Conservation (phyloP, 2,113 vertebrate species). For the Penelope pileata region DNA sequence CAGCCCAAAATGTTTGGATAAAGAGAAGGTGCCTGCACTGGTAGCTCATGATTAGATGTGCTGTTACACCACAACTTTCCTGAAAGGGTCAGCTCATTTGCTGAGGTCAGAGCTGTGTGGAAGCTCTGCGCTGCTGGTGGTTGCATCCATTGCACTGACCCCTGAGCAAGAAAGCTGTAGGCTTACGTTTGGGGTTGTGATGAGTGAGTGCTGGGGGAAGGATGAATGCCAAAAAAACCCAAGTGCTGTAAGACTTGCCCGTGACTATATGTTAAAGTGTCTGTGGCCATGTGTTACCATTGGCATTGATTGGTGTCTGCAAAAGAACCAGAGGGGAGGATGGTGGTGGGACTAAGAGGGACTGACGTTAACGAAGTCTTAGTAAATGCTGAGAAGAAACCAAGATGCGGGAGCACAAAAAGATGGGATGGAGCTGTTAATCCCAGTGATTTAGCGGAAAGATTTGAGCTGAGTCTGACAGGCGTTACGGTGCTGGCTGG, state of each 20-base stretch:
- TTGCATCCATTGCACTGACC: background rate
- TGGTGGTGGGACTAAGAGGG: fast-evolving
- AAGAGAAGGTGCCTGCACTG: background rate
- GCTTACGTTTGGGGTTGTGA: background rate
- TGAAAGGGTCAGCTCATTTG: background rate
- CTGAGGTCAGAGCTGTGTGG: background rate
- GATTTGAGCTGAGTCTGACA: background rate
- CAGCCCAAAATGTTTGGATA: background rate
- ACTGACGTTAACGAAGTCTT: background rate
- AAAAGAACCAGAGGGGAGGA: background rate
- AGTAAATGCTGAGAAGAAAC: background rate
- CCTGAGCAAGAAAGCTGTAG: background rate
- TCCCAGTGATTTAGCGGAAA: background rate
- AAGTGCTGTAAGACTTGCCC: background rate
- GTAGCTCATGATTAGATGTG: background rate
- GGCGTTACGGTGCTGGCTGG: fast-evolving
- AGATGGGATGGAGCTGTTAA: background rate
- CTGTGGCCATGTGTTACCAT: fast-evolving
- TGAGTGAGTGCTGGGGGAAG: background rate
- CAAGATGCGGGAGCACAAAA: background rate
- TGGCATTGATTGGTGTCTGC: background rate
- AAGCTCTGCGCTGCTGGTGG: fast-evolving
- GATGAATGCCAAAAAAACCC: no score
- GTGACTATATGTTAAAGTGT: background rate
- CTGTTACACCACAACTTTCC: background rate